These are phyloP conservation scores for Trogon surrucura DNA, from an alignment of 2,113 vertebrate genomes.

Conservation along the genomic window DNA sequence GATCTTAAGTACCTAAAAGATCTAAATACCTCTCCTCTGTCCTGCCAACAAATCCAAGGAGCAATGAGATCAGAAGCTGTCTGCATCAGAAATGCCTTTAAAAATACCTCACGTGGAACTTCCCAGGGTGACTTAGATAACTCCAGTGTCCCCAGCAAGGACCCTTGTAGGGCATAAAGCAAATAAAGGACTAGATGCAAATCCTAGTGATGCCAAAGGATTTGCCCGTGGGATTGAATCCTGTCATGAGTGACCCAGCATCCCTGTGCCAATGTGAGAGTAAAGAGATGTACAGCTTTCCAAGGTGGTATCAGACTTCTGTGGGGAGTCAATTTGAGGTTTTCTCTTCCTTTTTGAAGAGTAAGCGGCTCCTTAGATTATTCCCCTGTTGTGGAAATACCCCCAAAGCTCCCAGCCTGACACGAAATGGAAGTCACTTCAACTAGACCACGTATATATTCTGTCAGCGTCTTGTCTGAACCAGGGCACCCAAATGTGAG, in stretches of 20 bases:
- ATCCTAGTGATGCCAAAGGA: neutral
- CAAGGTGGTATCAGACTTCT: neutral
- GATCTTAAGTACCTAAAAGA: neutral
- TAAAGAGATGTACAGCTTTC: neutral
- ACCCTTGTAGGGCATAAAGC: neutral
- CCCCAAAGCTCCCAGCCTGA: neutral
- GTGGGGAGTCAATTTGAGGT: neutral
- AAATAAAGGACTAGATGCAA: fast-evolving
- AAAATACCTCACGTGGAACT: neutral
- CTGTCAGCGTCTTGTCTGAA: neutral
- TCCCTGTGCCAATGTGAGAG: neutral
- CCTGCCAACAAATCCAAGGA: neutral
- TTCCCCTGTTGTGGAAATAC: neutral
- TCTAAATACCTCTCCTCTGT: neutral
- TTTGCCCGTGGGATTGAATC: neutral
- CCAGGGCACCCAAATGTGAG: neutral
- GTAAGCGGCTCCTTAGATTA: neutral
- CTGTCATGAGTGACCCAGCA: neutral
- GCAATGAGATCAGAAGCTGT: neutral
- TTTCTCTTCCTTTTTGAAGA: neutral
- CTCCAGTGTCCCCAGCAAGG: neutral
- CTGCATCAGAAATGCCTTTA: neutral
- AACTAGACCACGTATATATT: neutral
- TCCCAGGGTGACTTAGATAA: neutral
- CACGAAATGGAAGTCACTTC: neutral